phyloP scores from a whole-genome alignment of 2,888 invertebrate genomes.

The Drosophila gaucha region DNA sequence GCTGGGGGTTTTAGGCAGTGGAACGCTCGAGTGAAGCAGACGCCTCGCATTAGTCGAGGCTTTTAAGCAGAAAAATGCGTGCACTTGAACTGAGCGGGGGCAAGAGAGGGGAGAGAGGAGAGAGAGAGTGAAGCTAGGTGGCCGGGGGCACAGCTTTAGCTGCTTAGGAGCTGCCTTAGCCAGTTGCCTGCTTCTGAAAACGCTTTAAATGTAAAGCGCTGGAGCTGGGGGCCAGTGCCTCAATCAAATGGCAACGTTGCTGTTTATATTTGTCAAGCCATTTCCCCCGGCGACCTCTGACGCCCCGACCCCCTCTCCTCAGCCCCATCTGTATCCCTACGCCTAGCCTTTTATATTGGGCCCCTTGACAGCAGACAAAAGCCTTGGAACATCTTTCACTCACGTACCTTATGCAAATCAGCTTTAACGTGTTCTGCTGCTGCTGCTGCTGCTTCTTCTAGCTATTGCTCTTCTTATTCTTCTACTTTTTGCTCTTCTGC shows the following conservation, averaged over 20 bases:
- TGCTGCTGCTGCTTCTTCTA: conserved; percentile 11
- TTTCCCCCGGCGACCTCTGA: conserved; percentile 34
- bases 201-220: conserved; percentile 65
- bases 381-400: conserved; percentile 38
- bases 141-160: conserved; percentile 1
- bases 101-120: not conserved
- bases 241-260: conserved; percentile 51
- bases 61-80: conserved; percentile 81
- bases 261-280: conserved; percentile 69
- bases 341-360: not conserved
- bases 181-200: conserved; percentile 16
- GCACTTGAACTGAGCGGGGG: conserved; percentile 57
- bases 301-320: not conserved
- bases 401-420: conserved; percentile 73
- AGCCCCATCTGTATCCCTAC: too few species aligned
- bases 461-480: not conserved
- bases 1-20: conserved; percentile 15
- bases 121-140: not conserved
- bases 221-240: conserved; percentile 42
- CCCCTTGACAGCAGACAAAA: conserved; percentile 25
- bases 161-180: conserved; percentile 8
- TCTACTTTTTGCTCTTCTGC: not conserved
- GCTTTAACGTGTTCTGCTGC: conserved; percentile 63
- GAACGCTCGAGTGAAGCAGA: conserved; percentile 47
- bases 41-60: conserved; percentile 78